A percentile compares a stretch with the other conserved stretches of the same genome.
Conservation (phyloP, 2,888 invertebrate genomes). For the Physocephala rufipes region DNA sequence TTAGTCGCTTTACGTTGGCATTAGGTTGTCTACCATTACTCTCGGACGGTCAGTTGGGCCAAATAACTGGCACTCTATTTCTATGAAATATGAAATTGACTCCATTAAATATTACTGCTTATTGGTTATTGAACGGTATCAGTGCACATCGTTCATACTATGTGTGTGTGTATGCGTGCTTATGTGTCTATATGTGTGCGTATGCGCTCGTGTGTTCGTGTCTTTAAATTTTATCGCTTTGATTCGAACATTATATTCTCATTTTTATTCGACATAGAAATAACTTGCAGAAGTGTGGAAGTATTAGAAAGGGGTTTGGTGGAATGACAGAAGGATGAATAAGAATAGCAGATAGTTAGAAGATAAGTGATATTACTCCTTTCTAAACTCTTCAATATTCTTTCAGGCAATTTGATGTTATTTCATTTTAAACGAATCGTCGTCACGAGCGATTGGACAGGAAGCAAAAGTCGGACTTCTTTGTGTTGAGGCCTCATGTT, state of each 20-base stretch:
- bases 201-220: slow-evolving; percentile 43
- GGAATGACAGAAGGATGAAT: no score
- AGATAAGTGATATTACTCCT: no score
- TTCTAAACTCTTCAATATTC: no score
- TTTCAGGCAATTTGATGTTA: no score
- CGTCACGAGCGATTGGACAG: no score
- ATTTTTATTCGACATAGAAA: slow-evolving; percentile 31
- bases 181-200: slow-evolving; percentile 36
- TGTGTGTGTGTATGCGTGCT: no score
- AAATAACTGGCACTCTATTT: slow-evolving; percentile 21
- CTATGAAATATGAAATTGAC: slow-evolving; percentile 39
- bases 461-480: no score
- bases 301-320: no score
- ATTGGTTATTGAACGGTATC: slow-evolving; percentile 31
- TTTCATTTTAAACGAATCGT: no score
- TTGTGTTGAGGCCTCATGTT: no score
- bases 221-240: slow-evolving; percentile 31
- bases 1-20: slow-evolving; percentile 7
- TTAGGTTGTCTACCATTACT: slow-evolving; percentile 18
- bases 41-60: slow-evolving; percentile 17
- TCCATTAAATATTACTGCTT: slow-evolving; percentile 45
- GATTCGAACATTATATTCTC: slow-evolving; percentile 38
- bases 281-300: background rate
- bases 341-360: no score
- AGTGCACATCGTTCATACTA: slow-evolving; percentile 20